Base-by-base conservation (phyloP, 1,140 invertebrate species). In the Riptortus pedestris region DNA sequence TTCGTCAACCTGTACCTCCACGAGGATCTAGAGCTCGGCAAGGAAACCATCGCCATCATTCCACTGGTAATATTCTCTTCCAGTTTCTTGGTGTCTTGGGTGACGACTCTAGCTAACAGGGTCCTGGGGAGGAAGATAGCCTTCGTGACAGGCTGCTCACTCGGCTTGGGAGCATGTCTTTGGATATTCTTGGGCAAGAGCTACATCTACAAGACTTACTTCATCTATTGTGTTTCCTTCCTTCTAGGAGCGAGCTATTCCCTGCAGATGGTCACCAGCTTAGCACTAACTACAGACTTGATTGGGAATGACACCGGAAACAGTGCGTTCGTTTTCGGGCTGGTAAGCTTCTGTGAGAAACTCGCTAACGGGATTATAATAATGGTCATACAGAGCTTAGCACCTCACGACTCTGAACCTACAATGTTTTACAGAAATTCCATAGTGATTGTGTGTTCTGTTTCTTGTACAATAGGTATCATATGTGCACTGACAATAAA, bases 291-390 rank as follows among this genome's bases (percentile, higher is more conserved):
- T 3, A 86, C 91, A 22, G 93, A 96, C 77, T 79, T 96, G 27
- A 95, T 97, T 67, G 92, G 91, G 18, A 79, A 83, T 27, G 88
- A 88, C 72, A 88, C 86, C 0, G 83, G 89, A 70, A 91, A 83
- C 68, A 90, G 91, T 18, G 94, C 93, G 47, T 96, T 96, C 77
- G 87, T 97, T 9, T 97, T 93, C 76, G 94, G 94, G n/a, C 79
- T 90, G 24, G 96, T 97, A 93, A 96, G 92, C 78, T 95, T 97
- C 74, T 80, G 85, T 4, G 94, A 97, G 73, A 98, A 97, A 79
- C 72, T 97, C 2, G 83, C 87, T 1, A 89, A 93, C 77, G 94
- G 94, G 9, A 68, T 90, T 14, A 88, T 85, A 60, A 65, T 65
- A 27, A 48, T 64, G 31, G 24, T 48, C 12, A 47, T 65, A 20